These are phyloP conservation scores for Tetragonisca angustula DNA, from an alignment of 2,888 invertebrate genomes.

Conservation along the genomic window DNA sequence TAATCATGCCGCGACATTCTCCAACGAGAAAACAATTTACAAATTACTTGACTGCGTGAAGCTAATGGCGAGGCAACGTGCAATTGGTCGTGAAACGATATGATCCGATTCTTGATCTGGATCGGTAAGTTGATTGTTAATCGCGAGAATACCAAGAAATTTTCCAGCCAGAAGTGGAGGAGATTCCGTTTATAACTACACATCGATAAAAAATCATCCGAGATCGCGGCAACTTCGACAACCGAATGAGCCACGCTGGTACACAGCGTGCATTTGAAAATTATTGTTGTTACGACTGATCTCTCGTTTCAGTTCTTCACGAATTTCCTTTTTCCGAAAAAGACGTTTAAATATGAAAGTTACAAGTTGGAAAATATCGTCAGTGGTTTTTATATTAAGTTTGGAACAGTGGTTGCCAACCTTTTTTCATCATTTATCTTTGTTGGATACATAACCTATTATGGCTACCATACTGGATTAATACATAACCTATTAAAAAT, in stretches of 20 bases:
- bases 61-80: conserved; percentile 21
- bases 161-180: not conserved
- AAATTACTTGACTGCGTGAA: conserved; percentile 49
- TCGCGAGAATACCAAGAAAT: conserved; percentile 2
- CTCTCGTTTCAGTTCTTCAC: too few species aligned
- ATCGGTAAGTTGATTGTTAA: not conserved
- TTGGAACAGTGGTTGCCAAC: too few species aligned
- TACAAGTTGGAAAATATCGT: too few species aligned
- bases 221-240: not conserved
- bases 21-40: conserved; percentile 56
- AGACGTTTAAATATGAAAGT: too few species aligned
- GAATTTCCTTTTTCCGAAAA: too few species aligned
- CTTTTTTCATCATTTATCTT: too few species aligned
- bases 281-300: too few species aligned
- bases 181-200: not conserved
- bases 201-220: not conserved
- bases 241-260: not conserved
- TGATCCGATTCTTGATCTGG: conserved; percentile 10
- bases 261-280: not conserved
- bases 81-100: conserved; percentile 22
- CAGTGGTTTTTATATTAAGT: too few species aligned
- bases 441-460: too few species aligned
- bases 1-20: conserved; percentile 47
- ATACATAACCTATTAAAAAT: too few species aligned
- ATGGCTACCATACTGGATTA: too few species aligned